Conservation (phyloP, 2,888 invertebrate genomes). For the Leptopterna dolabrata region DNA sequence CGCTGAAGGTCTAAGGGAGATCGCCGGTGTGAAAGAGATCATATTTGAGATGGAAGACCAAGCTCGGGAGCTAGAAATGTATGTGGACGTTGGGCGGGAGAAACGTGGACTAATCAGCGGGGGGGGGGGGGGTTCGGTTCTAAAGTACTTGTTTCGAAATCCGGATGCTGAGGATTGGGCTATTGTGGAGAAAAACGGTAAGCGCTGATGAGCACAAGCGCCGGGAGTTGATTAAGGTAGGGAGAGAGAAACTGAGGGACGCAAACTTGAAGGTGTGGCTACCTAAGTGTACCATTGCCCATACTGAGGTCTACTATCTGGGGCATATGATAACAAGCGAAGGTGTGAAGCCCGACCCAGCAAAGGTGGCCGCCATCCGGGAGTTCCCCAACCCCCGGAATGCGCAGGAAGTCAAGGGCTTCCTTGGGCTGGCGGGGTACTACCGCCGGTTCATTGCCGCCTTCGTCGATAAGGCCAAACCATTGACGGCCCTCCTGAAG, state of each 20-base stretch:
- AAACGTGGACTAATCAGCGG: background rate
- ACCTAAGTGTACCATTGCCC: background rate
- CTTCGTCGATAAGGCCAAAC: constrained; percentile 64
- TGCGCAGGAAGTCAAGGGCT: constrained; percentile 60
- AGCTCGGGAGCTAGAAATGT: too few relatives aligned
- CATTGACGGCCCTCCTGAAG: constrained; percentile 60
- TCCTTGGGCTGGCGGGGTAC: constrained; percentile 66
- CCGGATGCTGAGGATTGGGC: background rate
- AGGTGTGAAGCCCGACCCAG: background rate
- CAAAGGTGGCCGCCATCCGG: constrained; percentile 18
- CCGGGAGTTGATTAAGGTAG: too few relatives aligned
- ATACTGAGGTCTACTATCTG: constrained; percentile 13
- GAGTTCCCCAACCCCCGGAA: background rate
- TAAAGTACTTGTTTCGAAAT: background rate
- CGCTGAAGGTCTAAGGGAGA: too few relatives aligned
- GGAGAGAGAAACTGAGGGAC: background rate
- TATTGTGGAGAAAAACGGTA: too few relatives aligned
- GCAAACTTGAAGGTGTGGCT: constrained; percentile 1
- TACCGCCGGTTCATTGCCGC: constrained; percentile 66
- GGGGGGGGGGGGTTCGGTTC: background rate
- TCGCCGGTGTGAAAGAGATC: too few relatives aligned
- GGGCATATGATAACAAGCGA: background rate
- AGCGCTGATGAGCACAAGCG: too few relatives aligned
- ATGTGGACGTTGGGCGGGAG: too few relatives aligned
- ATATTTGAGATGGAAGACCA: too few relatives aligned